Conservation (phyloP, 1,140 invertebrate genomes). For the Aporrectodea caliginosa region DNA sequence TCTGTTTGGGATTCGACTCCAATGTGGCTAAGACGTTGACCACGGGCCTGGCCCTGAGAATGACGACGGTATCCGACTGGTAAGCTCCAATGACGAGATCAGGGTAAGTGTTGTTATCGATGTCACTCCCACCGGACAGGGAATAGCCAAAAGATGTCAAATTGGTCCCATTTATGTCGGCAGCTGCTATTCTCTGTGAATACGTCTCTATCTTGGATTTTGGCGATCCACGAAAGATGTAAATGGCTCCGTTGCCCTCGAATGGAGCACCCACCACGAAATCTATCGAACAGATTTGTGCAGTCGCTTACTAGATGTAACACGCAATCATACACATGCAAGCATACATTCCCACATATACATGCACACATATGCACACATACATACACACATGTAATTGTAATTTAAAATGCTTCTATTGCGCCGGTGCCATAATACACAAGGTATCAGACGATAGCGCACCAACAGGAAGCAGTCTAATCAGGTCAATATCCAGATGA, state of each 20-base stretch:
- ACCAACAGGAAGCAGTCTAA: no score
- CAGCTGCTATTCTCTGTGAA: slow-evolving; percentile 46
- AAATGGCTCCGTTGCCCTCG: slow-evolving; percentile 78
- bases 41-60: slow-evolving; percentile 76
- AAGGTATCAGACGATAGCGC: no score
- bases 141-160: slow-evolving; percentile 48
- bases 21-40: slow-evolving; percentile 61
- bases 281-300: slow-evolving; percentile 71
- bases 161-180: slow-evolving; percentile 33
- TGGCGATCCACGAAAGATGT: slow-evolving; percentile 83
- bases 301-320: no score
- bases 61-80: slow-evolving; percentile 44
- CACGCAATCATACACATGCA: no score
- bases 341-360: no score
- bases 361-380: no score
- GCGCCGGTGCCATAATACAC: no score
- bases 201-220: slow-evolving; percentile 45
- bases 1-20: neutral
- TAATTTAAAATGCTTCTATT: no score
- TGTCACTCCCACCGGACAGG: slow-evolving; percentile 62
- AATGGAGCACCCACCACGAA: slow-evolving; percentile 95
- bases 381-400: no score
- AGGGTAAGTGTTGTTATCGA: slow-evolving; percentile 52
- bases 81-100: slow-evolving; percentile 53
- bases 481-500: no score